These are phyloP conservation scores for Polyommatus icarus DNA, from an alignment of 2,888 invertebrate genomes.

Conservation along the genomic window DNA sequence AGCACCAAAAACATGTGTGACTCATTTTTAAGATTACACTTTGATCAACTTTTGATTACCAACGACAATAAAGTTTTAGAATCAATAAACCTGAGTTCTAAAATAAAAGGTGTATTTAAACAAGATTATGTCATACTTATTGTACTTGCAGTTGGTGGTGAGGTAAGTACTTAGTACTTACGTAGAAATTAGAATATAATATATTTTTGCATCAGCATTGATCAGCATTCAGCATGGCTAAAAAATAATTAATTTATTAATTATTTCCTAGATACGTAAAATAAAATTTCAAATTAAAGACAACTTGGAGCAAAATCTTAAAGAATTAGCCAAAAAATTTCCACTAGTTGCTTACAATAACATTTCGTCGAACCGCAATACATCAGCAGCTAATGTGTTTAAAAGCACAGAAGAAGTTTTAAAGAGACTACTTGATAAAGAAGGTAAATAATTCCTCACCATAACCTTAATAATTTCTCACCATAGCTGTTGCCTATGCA, in stretches of 20 bases:
- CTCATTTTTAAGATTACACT: conserved; percentile 50
- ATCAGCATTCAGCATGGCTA: too few species aligned
- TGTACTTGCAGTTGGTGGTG: conserved; percentile 45
- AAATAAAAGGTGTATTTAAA: conserved; percentile 66
- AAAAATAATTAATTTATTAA: too few species aligned
- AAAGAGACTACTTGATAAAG: conserved; percentile 50
- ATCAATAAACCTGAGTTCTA: conserved; percentile 56
- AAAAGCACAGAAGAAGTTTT: conserved; percentile 55
- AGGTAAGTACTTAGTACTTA: conserved; percentile 50
- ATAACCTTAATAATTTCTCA: background rate
- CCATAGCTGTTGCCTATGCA: too few species aligned
- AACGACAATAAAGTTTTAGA: conserved; percentile 58
- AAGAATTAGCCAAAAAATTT: conserved; percentile 54
- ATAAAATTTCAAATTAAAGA: conserved; percentile 62
- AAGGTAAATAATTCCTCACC: conserved; percentile 45
- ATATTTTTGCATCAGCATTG: background rate
- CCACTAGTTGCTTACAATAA: conserved; percentile 53
- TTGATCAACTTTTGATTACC: conserved; percentile 61
- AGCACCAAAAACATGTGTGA: conserved; percentile 44
- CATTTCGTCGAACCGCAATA: conserved; percentile 38
- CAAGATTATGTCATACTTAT: conserved; percentile 61
- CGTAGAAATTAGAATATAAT: background rate
- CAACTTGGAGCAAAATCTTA: conserved; percentile 48
- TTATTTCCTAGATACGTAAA: conserved; percentile 56
- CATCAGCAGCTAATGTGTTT: conserved; percentile 46